A percentile compares a stretch with the other conserved stretches of the same genome.
phyloP scores from a whole-genome alignment of 2,113 vertebrate species.

The Python bivittatus region DNA sequence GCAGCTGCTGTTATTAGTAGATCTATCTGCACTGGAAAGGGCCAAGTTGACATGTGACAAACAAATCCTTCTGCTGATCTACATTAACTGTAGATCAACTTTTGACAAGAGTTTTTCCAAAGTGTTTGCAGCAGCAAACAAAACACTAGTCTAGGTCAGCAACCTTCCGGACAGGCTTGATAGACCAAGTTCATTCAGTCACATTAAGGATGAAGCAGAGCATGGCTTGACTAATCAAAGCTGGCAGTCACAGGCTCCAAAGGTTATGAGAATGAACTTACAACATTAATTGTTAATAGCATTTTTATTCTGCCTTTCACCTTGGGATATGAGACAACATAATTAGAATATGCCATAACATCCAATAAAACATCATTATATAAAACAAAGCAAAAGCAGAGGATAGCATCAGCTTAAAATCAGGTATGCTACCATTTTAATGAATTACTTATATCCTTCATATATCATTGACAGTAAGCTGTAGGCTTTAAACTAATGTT shows the following conservation, averaged over 20 bases:
- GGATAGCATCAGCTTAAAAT: not conserved
- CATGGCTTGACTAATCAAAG: not conserved
- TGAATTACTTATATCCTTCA: not conserved
- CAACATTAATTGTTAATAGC: not conserved
- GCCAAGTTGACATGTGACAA: not conserved
- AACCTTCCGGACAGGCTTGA: not conserved
- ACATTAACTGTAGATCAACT: not conserved
- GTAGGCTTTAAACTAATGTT: constrained; percentile 24
- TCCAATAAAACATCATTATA: not conserved
- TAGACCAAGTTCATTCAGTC: not conserved
- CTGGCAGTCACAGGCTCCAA: not conserved
- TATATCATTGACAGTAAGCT: not conserved
- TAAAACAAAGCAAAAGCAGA: not conserved
- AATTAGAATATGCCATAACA: not conserved
- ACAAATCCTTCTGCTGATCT: not conserved
- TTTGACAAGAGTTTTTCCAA: not conserved
- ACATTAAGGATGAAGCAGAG: not conserved
- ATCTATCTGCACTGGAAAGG: not conserved
- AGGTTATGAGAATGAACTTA: not conserved
- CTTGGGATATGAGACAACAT: not conserved
- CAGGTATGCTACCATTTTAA: not conserved
- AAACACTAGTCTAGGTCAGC: not conserved
- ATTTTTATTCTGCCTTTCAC: constrained; percentile 16
- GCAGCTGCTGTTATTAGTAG: not conserved
- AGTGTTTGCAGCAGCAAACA: not conserved